Conservation (phyloP, 2,797 vertebrate genomes). For the Spinibarbus caldwelli region DNA sequence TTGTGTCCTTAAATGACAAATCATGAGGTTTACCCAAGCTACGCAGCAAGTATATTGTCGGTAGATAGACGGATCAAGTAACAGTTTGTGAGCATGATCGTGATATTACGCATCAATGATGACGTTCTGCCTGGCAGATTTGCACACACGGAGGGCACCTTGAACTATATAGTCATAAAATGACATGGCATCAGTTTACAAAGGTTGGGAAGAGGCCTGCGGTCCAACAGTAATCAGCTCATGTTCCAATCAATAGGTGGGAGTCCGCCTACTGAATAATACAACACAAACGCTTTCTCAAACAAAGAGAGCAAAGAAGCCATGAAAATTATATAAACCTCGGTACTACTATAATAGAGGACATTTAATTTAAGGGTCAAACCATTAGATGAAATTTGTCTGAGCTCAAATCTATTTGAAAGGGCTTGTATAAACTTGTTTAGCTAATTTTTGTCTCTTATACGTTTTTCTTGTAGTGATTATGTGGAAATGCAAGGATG, state of each 20-base stretch:
- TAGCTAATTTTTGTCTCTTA: neutral
- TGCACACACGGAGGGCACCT: constrained; percentile 61
- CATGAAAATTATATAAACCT: constrained; percentile 54
- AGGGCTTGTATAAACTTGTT: neutral
- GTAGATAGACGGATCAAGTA: neutral
- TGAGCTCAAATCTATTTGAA: constrained; percentile 29
- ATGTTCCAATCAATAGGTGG: constrained; percentile 62
- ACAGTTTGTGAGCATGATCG: constrained; percentile 38
- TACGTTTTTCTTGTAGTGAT: neutral
- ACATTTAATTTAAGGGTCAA: constrained; percentile 46
- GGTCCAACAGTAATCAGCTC: constrained; percentile 60
- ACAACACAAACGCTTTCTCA: constrained; percentile 63
- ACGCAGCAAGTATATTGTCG: neutral
- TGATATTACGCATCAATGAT: constrained; percentile 53
- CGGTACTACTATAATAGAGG: constrained; percentile 28
- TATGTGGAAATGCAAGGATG: neutral
- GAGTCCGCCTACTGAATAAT: constrained; percentile 70
- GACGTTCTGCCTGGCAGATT: constrained; percentile 47
- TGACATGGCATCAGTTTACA: constrained; percentile 57
- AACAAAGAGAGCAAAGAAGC: constrained; percentile 55
- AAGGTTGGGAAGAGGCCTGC: constrained; percentile 40
- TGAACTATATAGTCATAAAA: constrained; percentile 58
- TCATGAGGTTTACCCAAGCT: neutral
- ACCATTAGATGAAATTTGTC: constrained; percentile 29
- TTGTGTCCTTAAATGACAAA: constrained; percentile 30